A percentile compares a stretch with the other conserved stretches of the same genome.
Conservation (phyloP, 1,140 invertebrate species). For the Vanessa tameamea region DNA sequence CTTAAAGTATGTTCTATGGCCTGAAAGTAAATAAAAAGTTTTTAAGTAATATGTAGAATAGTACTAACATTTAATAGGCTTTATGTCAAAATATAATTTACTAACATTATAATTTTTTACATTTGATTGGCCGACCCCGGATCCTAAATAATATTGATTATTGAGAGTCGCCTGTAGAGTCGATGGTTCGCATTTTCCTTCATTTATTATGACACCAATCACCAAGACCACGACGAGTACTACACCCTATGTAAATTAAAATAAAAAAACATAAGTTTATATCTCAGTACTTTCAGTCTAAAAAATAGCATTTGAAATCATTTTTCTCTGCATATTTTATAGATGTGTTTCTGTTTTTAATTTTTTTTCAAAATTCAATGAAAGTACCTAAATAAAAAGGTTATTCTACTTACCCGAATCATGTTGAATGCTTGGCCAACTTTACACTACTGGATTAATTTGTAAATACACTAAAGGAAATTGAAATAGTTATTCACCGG, state of each 20-base stretch:
- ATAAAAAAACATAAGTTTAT: too few species aligned
- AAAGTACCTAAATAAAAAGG: too few species aligned
- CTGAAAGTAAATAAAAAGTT: slow-evolving; percentile 16
- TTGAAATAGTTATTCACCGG: slow-evolving; percentile 24
- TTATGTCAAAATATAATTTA: neutral
- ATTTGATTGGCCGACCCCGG: slow-evolving; percentile 7
- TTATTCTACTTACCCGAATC: slow-evolving; percentile 22
- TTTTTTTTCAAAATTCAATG: too few species aligned
- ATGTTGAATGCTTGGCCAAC: slow-evolving; percentile 23
- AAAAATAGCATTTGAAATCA: too few species aligned
- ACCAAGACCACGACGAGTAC: slow-evolving; percentile 17
- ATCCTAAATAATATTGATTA: slow-evolving; percentile 26
- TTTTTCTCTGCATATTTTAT: too few species aligned
- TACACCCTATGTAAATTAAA: slow-evolving; percentile 9
- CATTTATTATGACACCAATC: neutral
- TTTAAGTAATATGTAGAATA: neutral
- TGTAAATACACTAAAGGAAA: slow-evolving; percentile 18
- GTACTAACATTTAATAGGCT: neutral
- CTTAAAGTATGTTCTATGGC: slow-evolving; percentile 16
- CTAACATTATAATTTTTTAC: slow-evolving; percentile 8
- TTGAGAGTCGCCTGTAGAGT: slow-evolving; percentile 17
- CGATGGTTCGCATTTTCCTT: slow-evolving; percentile 27
- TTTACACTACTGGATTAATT: slow-evolving; percentile 1
- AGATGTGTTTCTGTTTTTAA: too few species aligned
- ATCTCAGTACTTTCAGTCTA: too few species aligned